Conservation (phyloP, 2,888 invertebrate genomes). For the Diaphora mendica region DNA sequence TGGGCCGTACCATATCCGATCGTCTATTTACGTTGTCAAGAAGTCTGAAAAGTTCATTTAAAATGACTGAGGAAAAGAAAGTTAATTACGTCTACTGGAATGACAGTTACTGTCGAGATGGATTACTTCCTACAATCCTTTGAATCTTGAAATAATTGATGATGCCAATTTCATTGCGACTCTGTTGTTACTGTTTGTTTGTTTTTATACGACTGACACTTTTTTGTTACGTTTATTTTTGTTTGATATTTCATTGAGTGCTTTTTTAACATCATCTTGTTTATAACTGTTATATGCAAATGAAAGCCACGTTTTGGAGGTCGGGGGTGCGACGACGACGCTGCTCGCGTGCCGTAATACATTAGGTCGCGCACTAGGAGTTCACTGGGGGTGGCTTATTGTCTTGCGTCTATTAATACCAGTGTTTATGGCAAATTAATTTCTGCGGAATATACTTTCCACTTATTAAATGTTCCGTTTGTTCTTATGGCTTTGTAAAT, state of each 20-base stretch:
- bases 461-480: conserved; percentile 29
- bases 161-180: conserved; percentile 48
- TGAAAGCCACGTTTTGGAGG: conserved; percentile 68
- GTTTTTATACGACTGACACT: conserved; percentile 7
- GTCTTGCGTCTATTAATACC: conserved; percentile 83
- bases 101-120: conserved; percentile 68
- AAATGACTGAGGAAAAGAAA: conserved; percentile 69
- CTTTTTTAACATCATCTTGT: conserved; percentile 56
- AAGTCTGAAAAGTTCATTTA: conserved; percentile 66
- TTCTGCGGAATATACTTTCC: conserved; percentile 62
- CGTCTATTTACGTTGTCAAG: neutral
- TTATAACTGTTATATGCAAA: conserved; percentile 71
- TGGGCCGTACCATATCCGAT: neutral
- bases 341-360: conserved; percentile 77
- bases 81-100: conserved; percentile 74
- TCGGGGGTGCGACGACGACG: conserved; percentile 68
- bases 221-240: conserved; percentile 13
- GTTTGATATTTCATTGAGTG: conserved; percentile 19
- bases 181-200: conserved; percentile 26
- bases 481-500: conserved; percentile 20
- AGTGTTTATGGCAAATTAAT: conserved; percentile 80
- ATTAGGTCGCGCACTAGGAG: conserved; percentile 76
- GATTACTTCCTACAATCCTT: conserved; percentile 70
- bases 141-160: conserved; percentile 73
- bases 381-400: conserved; percentile 80